A percentile compares a stretch with the other conserved stretches of the same genome.
Conservation (phyloP, 1,140 invertebrate species). For the Goniozus legneri region DNA sequence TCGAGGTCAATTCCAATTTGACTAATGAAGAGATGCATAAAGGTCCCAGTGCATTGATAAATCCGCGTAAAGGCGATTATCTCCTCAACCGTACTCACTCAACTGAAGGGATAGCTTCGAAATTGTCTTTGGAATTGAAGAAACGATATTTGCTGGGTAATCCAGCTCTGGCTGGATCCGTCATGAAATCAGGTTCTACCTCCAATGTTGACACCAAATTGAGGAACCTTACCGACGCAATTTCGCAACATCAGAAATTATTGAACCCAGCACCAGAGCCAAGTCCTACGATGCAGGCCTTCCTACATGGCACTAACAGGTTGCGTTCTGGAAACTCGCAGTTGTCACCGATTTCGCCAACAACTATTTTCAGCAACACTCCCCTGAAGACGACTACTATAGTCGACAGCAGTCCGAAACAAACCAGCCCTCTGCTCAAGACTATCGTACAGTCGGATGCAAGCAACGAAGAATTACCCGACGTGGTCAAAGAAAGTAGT, state of each 20-base stretch:
- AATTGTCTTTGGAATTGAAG: conserved; percentile 79
- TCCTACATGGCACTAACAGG: conserved; percentile 58
- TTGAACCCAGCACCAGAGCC: conserved; percentile 75
- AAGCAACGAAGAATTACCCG: conserved; percentile 37
- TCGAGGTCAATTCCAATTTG: conserved; percentile 17
- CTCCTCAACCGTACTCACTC: conserved; percentile 76
- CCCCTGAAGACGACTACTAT: conserved; percentile 28
- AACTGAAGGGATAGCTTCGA: conserved; percentile 81
- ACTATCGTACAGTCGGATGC: background rate
- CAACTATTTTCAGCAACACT: conserved; percentile 18
- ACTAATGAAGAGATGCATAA: background rate
- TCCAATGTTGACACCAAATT: conserved; percentile 80
- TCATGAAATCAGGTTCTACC: conserved; percentile 80
- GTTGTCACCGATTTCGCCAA: conserved; percentile 40
- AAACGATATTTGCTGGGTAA: conserved; percentile 77
- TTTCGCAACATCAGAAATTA: conserved; percentile 85
- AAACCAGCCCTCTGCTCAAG: background rate
- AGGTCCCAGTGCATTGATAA: conserved; percentile 42
- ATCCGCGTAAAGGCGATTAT: conserved; percentile 67
- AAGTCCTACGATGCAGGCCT: conserved; percentile 72
- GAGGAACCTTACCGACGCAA: conserved; percentile 76
- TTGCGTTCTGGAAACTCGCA: conserved; percentile 36
- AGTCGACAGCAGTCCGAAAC: conserved; percentile 5
- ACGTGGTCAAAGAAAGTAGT: conserved; percentile 47
- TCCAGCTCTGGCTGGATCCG: conserved; percentile 58